Conservation (phyloP, 2,113 vertebrate genomes). For the Osmerus eperlanus region DNA sequence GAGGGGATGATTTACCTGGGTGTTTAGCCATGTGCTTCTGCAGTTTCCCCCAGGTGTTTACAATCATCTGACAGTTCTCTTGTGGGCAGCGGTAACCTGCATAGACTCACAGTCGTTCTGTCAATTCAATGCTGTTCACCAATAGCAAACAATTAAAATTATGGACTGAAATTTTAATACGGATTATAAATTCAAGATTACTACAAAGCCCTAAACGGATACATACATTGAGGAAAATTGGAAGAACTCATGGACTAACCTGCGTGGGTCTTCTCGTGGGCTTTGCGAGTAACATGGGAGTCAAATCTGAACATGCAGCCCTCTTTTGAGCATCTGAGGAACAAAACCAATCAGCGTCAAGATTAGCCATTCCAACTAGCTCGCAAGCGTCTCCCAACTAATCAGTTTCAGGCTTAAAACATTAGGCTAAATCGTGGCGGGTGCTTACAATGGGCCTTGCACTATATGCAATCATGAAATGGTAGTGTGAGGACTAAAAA, state of each 20-base stretch:
- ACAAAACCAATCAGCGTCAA: not conserved
- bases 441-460: no score
- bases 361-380: no score
- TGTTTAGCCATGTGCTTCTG: conserved; percentile 68
- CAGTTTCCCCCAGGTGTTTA: conserved; percentile 66
- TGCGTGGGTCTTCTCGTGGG: conserved; percentile 72
- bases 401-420: no score
- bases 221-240: no score
- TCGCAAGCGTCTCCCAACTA: no score
- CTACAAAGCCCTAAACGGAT: not conserved
- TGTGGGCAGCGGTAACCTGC: conserved; percentile 72
- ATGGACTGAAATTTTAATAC: not conserved
- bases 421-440: no score
- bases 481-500: no score
- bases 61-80: conserved; percentile 55
- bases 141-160: not conserved
- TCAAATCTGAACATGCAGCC: conserved; percentile 63
- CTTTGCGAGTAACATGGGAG: conserved; percentile 55
- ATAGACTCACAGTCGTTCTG: not conserved
- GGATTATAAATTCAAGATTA: not conserved
- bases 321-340: conserved; percentile 62
- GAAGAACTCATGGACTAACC: conserved; percentile 52
- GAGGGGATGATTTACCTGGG: conserved; percentile 49
- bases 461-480: no score
- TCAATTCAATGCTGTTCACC: not conserved